Base-by-base conservation (phyloP, 2,113 vertebrate genomes). In the Ptilorrhoa leucosticta region DNA sequence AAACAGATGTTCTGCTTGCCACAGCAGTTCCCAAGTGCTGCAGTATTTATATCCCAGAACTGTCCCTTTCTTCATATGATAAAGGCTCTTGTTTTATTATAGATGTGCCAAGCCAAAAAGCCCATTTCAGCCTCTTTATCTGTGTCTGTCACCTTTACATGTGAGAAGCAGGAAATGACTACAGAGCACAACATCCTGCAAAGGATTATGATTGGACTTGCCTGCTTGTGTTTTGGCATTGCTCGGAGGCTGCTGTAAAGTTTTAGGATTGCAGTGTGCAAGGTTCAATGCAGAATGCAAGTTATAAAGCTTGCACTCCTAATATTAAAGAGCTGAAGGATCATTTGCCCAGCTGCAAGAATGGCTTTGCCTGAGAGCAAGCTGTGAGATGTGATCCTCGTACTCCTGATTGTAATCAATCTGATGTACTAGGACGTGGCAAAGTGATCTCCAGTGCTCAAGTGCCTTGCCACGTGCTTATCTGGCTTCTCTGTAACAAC, bases 1-100 rank as follows among this genome's bases (percentile, higher is more conserved):
- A 95, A 97, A 94, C 97, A 97, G 97, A 96, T 97, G 96, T 96
- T 91, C 88, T 71, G 66, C 54, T 86, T 93, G 28, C 94, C 80
- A 63, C 95, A 92, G 77, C 65, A 87, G 42, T 94, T 91, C 83
- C n/a, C 3, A 78, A 9, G 93, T 83, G 72, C 86, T 89, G 78
- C 79, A 40, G 75, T 64, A 92, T 79, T 92, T 97, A 83, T 94
- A 96, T 96, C 87, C 87, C 93, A 89, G 89, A 90, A 80, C 71
- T 68, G 84, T 94, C 94, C 93, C 60, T 97, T 96, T 89, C 94
- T 97, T 94, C 61, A 40, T 35, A 64, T 60, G 21, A 18, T 83
- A 84, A 96, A 96, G 95, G 66, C 72, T 94, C 15, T 53, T 78
- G 76, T 97, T 97, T 97, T 79, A 82, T 97, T 92, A 97, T 93